Base-by-base conservation (phyloP, 2,888 invertebrate genomes). In the Acanthococcus lagerstroemiae region DNA sequence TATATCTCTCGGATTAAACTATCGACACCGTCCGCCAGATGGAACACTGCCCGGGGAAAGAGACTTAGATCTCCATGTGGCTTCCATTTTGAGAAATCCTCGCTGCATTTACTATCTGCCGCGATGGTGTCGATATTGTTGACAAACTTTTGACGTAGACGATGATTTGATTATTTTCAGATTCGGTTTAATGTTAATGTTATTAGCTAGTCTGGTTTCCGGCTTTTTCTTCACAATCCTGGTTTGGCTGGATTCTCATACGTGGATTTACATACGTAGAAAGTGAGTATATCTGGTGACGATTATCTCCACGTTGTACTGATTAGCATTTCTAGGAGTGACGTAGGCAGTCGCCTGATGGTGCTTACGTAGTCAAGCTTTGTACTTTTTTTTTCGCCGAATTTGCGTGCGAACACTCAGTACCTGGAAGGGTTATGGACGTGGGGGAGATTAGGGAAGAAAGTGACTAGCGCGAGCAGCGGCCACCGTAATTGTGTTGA, bases 251-350 rank as follows among this genome's bases (percentile, higher is more conserved):
- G 93, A 95, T 75, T 95, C 94, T 4, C 94, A 95, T 74, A 93
- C 95, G 7, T 95, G 95, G 95, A 94, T 95, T 75, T 93, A 95
- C 75, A 93, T 95, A 71, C 85, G 92, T 74, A 92, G 90, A 78
- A 86, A 88, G 93, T 85, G 79, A 82, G 77, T 52, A 52, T 24
- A 1, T 17, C n/a, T n/a, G n/a, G n/a, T n/a, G 4, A 45, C 19
- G 6, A 37, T 45, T 45, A 17, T 45, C 4, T 37, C 7, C 37
- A 12, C 37, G 37, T 6, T 37, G 6, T 37, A 37, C 6, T 37
- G 6, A 9, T 37, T 37, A 9, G 6, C 37, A 37, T 37, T 37
- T 37, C 6, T 19, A 45, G 4, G 46, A 17, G 46, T 45, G 46
- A n/a, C 46, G 46, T 45, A 45, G 46, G 46, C 46, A 45, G 15